Base-by-base conservation (phyloP, 1,140 invertebrate species). In the Dinothrombium tinctorium region DNA sequence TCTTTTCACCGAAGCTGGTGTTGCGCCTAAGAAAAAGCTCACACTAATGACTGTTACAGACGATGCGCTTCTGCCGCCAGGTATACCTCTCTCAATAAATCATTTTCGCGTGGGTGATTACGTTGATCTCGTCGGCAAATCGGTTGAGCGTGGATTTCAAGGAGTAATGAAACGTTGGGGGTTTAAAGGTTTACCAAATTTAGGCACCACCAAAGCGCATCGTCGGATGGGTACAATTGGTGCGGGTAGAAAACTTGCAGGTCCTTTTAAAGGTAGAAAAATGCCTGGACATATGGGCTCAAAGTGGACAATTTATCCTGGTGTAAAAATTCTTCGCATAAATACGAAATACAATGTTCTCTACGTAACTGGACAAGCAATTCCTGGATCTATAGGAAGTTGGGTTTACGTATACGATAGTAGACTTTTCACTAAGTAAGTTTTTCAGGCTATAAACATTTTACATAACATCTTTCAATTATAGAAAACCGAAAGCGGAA, bases 271-370 rank as follows among this genome's bases (percentile, higher is more conserved):
- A 36, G 92, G 92, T 40, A 89, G 79, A 22, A 89, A 90, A 64
- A 71, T 98, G 74, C 84, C 87, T 31, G 92, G 92, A 25, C 80
- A 90, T 52, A 95, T 96, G 89, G 92, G 92, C 53, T 60, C 60
- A 60, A 45, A 79, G 33, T 54, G 70, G 64, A 66, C 76, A 47
- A 64, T 66, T 25, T 50, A 71, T 11, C 65, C 65, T 52, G 86
- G 83, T 17, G 54, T 81, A 5, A 72, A 73, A 71, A 74, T 96
- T 49, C 67, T 77, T 56, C 68, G 87, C 46, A 83, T 94, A 28
- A 90, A 95, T 56, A 83, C 76, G 11, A 82, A 86, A 55, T 74
- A 86, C 54, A 92, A 94, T 64, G 72, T 94, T 0, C 62, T 96
- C 17, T 96, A 76, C 67, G 72, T 90, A 8, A 57, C 67, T 47